phyloP scores from a whole-genome alignment of 2,113 vertebrate genomes.

The Perca schrenkii region DNA sequence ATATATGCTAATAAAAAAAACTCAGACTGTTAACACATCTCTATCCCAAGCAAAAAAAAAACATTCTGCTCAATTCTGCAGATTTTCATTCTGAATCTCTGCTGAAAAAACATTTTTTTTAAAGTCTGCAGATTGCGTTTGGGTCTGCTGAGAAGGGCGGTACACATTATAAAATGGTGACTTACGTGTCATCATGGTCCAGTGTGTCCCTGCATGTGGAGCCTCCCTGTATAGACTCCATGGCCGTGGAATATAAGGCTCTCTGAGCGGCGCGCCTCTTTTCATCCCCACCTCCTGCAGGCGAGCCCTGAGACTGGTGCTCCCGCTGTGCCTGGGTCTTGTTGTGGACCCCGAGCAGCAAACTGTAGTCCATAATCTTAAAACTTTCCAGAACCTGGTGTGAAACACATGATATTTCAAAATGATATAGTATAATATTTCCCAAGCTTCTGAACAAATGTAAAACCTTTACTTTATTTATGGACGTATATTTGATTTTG shows the following conservation, averaged over 20 bases:
- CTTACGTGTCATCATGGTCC: slow-evolving; percentile 94
- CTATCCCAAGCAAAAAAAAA: too few relatives aligned
- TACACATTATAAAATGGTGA: not conserved
- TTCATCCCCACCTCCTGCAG: slow-evolving; percentile 86
- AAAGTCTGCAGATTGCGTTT: too few relatives aligned
- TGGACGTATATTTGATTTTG: not conserved
- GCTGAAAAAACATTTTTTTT: too few relatives aligned
- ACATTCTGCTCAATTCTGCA: too few relatives aligned
- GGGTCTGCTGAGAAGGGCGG: too few relatives aligned
- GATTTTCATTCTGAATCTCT: too few relatives aligned
- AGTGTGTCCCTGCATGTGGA: slow-evolving; percentile 91
- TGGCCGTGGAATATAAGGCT: slow-evolving; percentile 96
- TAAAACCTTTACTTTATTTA: not conserved
- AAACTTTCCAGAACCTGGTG: slow-evolving; percentile 96
- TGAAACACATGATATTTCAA: slow-evolving; percentile 7
- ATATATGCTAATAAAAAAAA: too few relatives aligned
- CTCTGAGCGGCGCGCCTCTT: slow-evolving; percentile 91
- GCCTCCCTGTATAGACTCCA: slow-evolving; percentile 98
- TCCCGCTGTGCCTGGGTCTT: slow-evolving; percentile 92
- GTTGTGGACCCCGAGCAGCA: slow-evolving; percentile 95
- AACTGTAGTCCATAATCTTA: slow-evolving; percentile 99
- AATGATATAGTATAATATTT: not conserved
- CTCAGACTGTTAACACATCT: too few relatives aligned
- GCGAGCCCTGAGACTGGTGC: slow-evolving; percentile 88
- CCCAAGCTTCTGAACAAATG: not conserved